Evolutionary conservation across 2,888 invertebrate species (phyloP), one percentile per base, ranked within the genome.

Genomic region (Xanthorhoe designata): DNA sequence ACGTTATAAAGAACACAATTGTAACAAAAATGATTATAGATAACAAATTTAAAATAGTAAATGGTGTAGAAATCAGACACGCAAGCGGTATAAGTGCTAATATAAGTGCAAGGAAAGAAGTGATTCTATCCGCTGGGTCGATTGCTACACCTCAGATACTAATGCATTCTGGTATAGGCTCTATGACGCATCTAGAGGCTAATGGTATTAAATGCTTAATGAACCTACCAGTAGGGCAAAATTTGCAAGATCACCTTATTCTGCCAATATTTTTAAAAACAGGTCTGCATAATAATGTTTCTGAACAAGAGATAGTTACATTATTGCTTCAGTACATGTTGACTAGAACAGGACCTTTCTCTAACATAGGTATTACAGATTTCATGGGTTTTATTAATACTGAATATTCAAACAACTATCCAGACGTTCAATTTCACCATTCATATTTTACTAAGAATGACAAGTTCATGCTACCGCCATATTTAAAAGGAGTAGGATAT

Each of bases 351-450:
- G 69, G 69, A 2, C 64, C 64, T 15, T 60, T 67, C 47, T 67
- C 70, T 50, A 61, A 60, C 18, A 57, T 67, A 60, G 66, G 64
- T 3, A 59, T 70, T 18, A 64, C 67, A 1, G 90, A 94, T 76
- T 90, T 94, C n/a, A 86, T 94, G 60, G 90, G 91, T 6, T 95
- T 95, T 73, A 79, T 94, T 2, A 89, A 93, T 67, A 94, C 94
- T 0, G 85, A 83, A 38, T 87, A 90, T 65, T 78, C 77, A 3
- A 74, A 70, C 1, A 82, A 86, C 24, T 90, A 90, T 78, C 95
- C 95, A 0, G 94, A 95, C 71, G 79, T 95, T 6, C 93, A 95
- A 78, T 87, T 88, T 52, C 90, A 90, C 79, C 88, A 94, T 58
- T 76, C 79, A 8, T 79, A 81, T 61, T 84, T 83, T 64, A 64